A percentile compares a stretch with the other conserved stretches of the same genome.
Evolutionary conservation across 2,888 invertebrate genomes (phyloP).

Genomic region (Cryptus armator): DNA sequence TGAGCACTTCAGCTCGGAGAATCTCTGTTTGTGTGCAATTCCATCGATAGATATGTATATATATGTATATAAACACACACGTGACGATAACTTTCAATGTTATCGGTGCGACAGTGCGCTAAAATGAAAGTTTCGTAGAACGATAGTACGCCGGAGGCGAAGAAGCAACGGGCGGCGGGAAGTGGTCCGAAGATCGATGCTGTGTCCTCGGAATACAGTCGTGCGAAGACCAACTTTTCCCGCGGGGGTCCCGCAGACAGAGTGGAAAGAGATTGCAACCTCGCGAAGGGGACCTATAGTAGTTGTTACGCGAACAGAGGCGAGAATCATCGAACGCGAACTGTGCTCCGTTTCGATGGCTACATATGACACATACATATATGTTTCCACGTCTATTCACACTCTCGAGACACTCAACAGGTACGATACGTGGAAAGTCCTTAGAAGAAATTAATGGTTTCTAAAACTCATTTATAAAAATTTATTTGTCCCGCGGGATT

Average conservation of each 20-base stretch:
- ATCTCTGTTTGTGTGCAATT: constrained; percentile 47
- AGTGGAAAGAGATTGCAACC: constrained; percentile 34
- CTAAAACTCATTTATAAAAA: background rate
- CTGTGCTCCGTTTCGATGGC: constrained; percentile 17
- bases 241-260: constrained; percentile 33
- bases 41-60: constrained; percentile 24
- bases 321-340: constrained; percentile 53
- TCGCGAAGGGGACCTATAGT: constrained; percentile 29
- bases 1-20: background rate
- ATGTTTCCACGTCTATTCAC: background rate
- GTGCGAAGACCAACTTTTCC: constrained; percentile 62
- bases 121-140: constrained; percentile 67
- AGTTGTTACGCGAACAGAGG: constrained; percentile 50
- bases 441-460: background rate
- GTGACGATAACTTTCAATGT: constrained; percentile 63
- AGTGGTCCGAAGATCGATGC: constrained; percentile 69
- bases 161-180: constrained; percentile 48
- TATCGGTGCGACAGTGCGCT: constrained; percentile 60
- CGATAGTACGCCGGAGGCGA: constrained; percentile 33
- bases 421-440: background rate
- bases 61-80: background rate
- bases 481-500: too few species aligned
- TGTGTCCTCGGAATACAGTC: constrained; percentile 56
- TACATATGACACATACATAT: constrained; percentile 26
- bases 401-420: constrained; percentile 25